Conservation (phyloP, 2,888 invertebrate species). For the Sericinus montela region DNA sequence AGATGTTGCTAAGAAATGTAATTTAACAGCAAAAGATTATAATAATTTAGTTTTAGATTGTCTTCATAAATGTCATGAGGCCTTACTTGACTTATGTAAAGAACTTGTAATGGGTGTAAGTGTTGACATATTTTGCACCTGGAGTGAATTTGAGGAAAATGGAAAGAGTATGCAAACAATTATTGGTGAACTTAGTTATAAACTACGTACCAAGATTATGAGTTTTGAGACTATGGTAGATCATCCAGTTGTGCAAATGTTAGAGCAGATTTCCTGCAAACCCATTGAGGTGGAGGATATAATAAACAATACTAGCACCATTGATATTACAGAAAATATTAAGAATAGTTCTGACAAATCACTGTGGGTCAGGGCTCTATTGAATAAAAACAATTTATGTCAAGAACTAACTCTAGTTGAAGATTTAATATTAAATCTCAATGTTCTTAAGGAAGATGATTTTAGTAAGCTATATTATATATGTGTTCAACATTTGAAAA, state of each 20-base stretch:
- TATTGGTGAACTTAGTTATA: slow-evolving; percentile 57
- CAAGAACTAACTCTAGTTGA: slow-evolving; percentile 39
- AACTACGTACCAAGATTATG: slow-evolving; percentile 39
- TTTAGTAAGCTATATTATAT: slow-evolving; percentile 40
- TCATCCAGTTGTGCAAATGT: slow-evolving; percentile 54
- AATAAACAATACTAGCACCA: slow-evolving; percentile 42
- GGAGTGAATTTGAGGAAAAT: slow-evolving; percentile 63
- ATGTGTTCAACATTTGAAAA: slow-evolving; percentile 33
- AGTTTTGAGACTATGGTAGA: slow-evolving; percentile 36
- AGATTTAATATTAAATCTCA: slow-evolving; percentile 38
- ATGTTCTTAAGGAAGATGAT: slow-evolving; percentile 41
- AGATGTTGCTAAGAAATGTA: slow-evolving; percentile 29
- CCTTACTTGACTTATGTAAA: slow-evolving; percentile 50
- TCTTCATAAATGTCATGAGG: slow-evolving; percentile 43
- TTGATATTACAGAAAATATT: slow-evolving; percentile 47
- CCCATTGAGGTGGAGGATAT: slow-evolving; percentile 50
- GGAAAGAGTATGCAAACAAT: slow-evolving; percentile 55
- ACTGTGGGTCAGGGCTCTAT: slow-evolving; percentile 53
- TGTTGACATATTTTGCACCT: slow-evolving; percentile 66
- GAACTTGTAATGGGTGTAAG: slow-evolving; percentile 58
- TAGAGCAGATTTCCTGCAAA: slow-evolving; percentile 53
- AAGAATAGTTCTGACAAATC: slow-evolving; percentile 37
- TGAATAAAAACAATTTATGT: slow-evolving; percentile 47
- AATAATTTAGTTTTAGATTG: slow-evolving; percentile 40
- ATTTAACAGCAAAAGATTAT: slow-evolving; percentile 37